phyloP scores from a whole-genome alignment of 2,888 invertebrate genomes.

The Apotomis capreana region DNA sequence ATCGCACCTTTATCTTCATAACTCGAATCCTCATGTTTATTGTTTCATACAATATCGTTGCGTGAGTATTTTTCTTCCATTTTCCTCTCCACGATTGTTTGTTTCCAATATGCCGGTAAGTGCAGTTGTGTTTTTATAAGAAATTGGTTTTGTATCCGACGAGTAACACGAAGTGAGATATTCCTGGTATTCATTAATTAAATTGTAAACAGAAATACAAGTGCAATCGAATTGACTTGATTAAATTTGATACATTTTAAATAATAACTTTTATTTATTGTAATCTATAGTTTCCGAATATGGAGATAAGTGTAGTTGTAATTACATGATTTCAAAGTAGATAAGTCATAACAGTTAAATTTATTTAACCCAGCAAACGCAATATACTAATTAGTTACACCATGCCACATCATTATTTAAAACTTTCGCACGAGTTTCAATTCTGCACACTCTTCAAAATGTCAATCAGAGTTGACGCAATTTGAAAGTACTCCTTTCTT shows the following conservation, averaged over 20 bases:
- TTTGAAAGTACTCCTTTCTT: slow-evolving; percentile 58
- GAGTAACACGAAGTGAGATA: slow-evolving; percentile 33
- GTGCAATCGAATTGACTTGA: neutral
- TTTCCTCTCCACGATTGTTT: slow-evolving; percentile 58
- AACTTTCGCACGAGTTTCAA: slow-evolving; percentile 74
- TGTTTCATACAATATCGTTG: slow-evolving; percentile 49
- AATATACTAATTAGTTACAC: slow-evolving; percentile 55
- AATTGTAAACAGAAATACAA: slow-evolving; percentile 17
- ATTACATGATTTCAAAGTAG: neutral
- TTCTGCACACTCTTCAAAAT: slow-evolving; percentile 71
- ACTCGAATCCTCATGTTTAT: slow-evolving; percentile 31
- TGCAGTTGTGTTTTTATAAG: slow-evolving; percentile 64
- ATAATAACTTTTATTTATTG: neutral
- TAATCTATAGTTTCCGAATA: neutral
- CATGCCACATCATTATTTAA: slow-evolving; percentile 48
- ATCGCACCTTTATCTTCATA: slow-evolving; percentile 19
- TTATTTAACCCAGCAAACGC: neutral
- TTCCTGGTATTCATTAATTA: slow-evolving; percentile 27
- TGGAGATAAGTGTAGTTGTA: neutral
- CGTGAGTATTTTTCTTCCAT: slow-evolving; percentile 70
- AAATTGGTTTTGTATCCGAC: slow-evolving; percentile 56
- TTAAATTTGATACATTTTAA: slow-evolving; percentile 9
- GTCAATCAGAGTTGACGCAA: slow-evolving; percentile 77
- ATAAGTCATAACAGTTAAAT: slow-evolving; percentile 1
- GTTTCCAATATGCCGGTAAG: slow-evolving; percentile 57